Base-by-base conservation (phyloP, 2,888 invertebrate species). In the Xylocampa areola region DNA sequence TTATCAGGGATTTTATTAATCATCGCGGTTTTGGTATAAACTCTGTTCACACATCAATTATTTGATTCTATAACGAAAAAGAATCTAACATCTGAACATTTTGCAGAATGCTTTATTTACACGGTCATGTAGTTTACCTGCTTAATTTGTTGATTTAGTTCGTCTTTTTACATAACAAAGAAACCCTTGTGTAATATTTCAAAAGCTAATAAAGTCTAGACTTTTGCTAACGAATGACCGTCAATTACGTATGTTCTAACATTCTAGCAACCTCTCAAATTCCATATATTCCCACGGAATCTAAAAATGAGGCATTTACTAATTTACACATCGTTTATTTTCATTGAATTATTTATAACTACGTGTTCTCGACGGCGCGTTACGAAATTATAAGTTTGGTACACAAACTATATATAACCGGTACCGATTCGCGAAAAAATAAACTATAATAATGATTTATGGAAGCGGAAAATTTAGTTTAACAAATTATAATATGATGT, bases 401-500 rank as follows among this genome's bases (percentile, higher is more conserved):
- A 19, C 1, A 2, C 14, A 43, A 53, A 30, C 39, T 64, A 70
- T 55, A 62, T 52, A 8, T 11, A 17, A 14, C 8, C 21, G 1
- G 11, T 4, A 35, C 2, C 16, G 29, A 49, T 52, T 72, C 32
- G 49, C 43, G 14, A 73, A 53, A 62, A 57, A 55, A 68, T 52
- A 55, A 68, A 68, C 63, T 17, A 39, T 68, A 32, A 25, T 23
- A 36, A 2, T 68, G 58, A 73, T 76, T 68, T 68, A 73, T 64
- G 1, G 35, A 6, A 16, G 7, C 40, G 43, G 41, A 55, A 0
- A 48, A 43, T 65, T 55, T 47, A 48, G 53, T 53, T 39, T 8
- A 47, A 54, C 41, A 61, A 58, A 68, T 60, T 54, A 36, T 68
- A n/a, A n/a, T n/a, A 51, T 27, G 43, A 53, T 53, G 51, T 57